Evolutionary conservation across 2,888 invertebrate genomes (phyloP).

Genomic region (Eutolmus rufibarbis): DNA sequence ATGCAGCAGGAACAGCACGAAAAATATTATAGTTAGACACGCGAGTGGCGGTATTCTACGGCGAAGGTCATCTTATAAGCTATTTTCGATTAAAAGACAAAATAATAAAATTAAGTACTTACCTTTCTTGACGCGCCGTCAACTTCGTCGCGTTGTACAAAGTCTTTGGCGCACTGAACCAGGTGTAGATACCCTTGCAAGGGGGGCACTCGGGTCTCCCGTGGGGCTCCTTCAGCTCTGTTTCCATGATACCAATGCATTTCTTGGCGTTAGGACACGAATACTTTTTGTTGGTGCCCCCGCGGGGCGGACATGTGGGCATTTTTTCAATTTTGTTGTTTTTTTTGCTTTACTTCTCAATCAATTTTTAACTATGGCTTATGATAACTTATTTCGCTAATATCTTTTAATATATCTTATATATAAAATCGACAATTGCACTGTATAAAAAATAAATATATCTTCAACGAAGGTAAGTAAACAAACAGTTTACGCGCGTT

Average conservation of each 20-base stretch:
- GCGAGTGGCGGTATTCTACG: background rate
- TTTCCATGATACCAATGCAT: constrained; percentile 47
- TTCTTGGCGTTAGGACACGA: constrained; percentile 25
- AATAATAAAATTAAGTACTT: constrained; percentile 47
- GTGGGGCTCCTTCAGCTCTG: constrained; percentile 50
- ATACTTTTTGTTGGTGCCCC: constrained; percentile 43
- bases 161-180: constrained; percentile 61
- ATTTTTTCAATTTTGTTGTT: constrained; percentile 45
- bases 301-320: constrained; percentile 50
- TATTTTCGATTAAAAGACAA: background rate
- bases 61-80: background rate
- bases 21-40: background rate
- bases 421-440: background rate
- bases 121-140: constrained; percentile 51
- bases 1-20: background rate
- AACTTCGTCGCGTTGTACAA: constrained; percentile 53
- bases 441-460: background rate
- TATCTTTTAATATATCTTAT: background rate
- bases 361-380: background rate
- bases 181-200: constrained; percentile 61
- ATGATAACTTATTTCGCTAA: background rate
- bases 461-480: background rate
- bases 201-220: constrained; percentile 50
- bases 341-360: background rate
- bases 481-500: background rate